Conservation (phyloP, 92 coral and sea anemone species). For the Pocillopora grandis region DNA sequence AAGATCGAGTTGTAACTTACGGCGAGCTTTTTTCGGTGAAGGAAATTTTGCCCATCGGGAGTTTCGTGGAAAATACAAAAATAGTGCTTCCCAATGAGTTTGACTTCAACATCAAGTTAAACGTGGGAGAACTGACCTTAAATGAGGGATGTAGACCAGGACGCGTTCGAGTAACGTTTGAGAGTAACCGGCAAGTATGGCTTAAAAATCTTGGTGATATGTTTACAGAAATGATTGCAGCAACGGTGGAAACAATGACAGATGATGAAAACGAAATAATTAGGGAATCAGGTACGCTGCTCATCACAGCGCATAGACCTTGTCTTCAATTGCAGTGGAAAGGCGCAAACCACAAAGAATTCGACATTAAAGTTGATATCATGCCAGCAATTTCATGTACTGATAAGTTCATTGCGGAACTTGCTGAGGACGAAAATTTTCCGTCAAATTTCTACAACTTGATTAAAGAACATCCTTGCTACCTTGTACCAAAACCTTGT, state of each 20-base stretch:
- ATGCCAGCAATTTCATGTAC: constrained; percentile 45
- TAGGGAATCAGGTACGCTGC: constrained; percentile 33
- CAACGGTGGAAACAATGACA: constrained; percentile 21
- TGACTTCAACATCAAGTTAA: constrained; percentile 35
- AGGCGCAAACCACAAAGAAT: background rate
- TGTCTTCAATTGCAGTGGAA: constrained; percentile 25
- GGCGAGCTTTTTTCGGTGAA: constrained; percentile 36
- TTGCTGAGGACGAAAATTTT: constrained; percentile 21
- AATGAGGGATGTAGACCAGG: constrained; percentile 41
- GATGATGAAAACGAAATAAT: constrained; percentile 20
- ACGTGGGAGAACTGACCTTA: constrained; percentile 35
- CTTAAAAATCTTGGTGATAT: constrained; percentile 19
- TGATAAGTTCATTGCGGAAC: constrained; percentile 23
- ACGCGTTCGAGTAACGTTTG: constrained; percentile 41
- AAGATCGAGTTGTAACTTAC: constrained; percentile 19
- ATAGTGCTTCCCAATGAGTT: constrained; percentile 23
- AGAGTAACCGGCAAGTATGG: constrained; percentile 23
- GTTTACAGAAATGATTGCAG: constrained; percentile 27
- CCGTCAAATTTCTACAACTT: constrained; percentile 32
- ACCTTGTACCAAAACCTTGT: constrained; percentile 41
- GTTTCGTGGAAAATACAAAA: constrained; percentile 33
- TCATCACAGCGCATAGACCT: no score
- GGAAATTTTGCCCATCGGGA: constrained; percentile 39
- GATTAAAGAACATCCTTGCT: constrained; percentile 28
- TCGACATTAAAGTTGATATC: constrained; percentile 28